Conservation (phyloP, 2,797 vertebrate genomes). For the Artibeus jamaicensis region DNA sequence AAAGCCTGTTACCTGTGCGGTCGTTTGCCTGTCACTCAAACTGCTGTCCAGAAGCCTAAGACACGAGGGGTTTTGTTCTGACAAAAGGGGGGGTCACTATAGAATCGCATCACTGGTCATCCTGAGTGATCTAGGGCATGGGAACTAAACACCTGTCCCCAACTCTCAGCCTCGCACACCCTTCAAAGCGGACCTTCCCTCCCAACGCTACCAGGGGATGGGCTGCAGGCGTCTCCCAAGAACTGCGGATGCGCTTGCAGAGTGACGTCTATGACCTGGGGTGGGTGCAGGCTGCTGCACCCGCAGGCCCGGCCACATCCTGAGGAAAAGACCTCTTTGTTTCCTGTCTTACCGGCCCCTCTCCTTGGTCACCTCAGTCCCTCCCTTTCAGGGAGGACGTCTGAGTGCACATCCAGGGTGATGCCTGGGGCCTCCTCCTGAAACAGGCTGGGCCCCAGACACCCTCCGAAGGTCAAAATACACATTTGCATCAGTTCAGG, state of each 20-base stretch:
- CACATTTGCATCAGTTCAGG: background rate
- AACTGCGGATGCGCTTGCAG: background rate
- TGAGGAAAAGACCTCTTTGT: background rate
- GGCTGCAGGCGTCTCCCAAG: background rate
- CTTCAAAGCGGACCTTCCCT: background rate
- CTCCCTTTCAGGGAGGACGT: background rate
- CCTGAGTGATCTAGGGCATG: background rate
- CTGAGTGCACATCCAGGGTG: background rate
- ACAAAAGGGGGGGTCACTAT: background rate
- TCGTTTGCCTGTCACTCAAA: background rate
- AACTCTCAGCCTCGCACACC: background rate
- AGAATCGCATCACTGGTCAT: background rate
- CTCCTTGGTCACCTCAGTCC: background rate
- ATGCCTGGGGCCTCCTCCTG: background rate
- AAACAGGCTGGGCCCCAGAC: background rate
- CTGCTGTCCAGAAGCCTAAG: too few species aligned
- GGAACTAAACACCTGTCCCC: background rate
- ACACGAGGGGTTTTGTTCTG: background rate
- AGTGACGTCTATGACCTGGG: accelerated
- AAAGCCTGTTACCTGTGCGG: background rate
- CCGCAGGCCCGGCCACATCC: background rate
- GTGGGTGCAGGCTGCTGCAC: background rate
- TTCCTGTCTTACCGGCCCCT: background rate
- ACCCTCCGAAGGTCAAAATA: background rate
- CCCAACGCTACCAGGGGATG: background rate